Conservation (phyloP, 30 jellyfish, hydroid and myxozoan genomes). For the Chrysaora quinquecirrha region DNA sequence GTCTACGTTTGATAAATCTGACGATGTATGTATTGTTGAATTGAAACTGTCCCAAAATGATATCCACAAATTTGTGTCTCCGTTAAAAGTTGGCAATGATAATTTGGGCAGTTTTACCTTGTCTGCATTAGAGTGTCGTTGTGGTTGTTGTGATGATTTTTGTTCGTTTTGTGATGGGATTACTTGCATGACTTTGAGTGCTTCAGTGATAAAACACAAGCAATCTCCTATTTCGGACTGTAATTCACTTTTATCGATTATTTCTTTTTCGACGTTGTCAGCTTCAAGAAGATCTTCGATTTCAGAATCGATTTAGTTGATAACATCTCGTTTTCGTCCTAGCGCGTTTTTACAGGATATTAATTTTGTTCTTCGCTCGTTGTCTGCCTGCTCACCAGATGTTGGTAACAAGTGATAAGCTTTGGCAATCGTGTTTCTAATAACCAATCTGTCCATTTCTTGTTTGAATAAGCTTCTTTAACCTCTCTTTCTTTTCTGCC, state of each 20-base stretch:
- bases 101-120: conserved; percentile 22
- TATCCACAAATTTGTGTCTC: conserved; percentile 24
- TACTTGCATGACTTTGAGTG: neutral
- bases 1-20: conserved; percentile 12
- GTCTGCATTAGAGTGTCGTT: neutral
- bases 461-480: neutral
- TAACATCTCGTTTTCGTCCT: neutral
- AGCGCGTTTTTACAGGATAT: neutral
- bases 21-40: neutral
- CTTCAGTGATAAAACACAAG: neutral
- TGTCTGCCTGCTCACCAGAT: neutral
- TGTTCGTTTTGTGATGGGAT: neutral
- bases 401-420: neutral
- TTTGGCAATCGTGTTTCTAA: neutral
- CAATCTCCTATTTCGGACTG: neutral
- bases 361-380: neutral
- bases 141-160: neutral
- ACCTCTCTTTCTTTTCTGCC: too few species aligned
- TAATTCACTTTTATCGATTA: neutral
- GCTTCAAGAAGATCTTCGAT: neutral
- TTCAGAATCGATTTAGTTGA: neutral
- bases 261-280: neutral
- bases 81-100: conserved; percentile 6
- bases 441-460: neutral
- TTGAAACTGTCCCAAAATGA: conserved; percentile 20